A percentile compares a stretch with the other conserved stretches of the same genome.
phyloP scores from a whole-genome alignment of 2,113 vertebrate genomes.

The Centropus bengalensis region DNA sequence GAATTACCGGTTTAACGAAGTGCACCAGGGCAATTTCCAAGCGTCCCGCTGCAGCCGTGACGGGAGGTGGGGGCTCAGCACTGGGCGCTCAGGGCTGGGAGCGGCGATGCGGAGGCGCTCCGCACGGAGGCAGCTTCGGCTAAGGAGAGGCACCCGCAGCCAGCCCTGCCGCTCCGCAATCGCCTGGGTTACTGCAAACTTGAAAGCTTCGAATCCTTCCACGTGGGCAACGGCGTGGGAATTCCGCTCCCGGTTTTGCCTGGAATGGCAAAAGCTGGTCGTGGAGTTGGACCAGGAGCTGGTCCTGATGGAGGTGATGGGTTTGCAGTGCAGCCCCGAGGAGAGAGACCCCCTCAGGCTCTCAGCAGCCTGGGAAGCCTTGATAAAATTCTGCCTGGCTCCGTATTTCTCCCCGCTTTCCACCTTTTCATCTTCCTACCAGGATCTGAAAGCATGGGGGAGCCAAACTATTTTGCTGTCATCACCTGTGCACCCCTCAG shows the following conservation, averaged over 20 bases:
- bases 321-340: not conserved
- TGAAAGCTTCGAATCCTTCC: too few relatives aligned
- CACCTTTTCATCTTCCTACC: not conserved
- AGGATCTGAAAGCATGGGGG: not conserved
- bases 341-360: not conserved
- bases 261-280: not conserved
- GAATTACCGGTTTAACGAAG: not conserved
- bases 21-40: not conserved
- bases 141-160: not conserved
- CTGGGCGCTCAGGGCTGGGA: not conserved
- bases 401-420: not conserved
- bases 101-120: not conserved
- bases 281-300: not conserved
- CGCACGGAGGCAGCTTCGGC: slow-evolving; percentile 52
- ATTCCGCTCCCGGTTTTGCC: rapidly evolving
- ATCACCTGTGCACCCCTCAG: not conserved
- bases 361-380: not conserved
- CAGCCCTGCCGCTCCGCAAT: rapidly evolving
- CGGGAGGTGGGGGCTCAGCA: not conserved
- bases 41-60: rapidly evolving
- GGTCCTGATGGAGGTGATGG: not conserved
- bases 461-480: not conserved
- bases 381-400: not conserved
- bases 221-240: rapidly evolving
- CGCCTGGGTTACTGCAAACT: not conserved